Conservation (phyloP, 2,113 vertebrate genomes). For the Burhinus oedicnemus region DNA sequence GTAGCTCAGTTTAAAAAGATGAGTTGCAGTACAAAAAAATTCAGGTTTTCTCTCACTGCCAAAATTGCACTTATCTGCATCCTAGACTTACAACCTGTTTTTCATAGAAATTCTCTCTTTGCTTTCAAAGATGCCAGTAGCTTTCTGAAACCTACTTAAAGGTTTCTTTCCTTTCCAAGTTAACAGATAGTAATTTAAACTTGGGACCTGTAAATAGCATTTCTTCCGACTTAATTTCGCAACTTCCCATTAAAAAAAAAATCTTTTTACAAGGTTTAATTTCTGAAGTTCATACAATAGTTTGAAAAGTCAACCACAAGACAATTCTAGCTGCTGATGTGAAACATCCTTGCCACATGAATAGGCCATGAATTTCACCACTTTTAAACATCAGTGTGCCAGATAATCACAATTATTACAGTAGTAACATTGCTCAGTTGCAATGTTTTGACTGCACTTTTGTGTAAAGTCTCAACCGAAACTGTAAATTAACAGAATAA, state of each 20-base stretch:
- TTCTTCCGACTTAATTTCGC: neutral
- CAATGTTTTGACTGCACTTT: neutral
- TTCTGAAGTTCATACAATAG: neutral
- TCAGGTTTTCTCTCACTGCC: neutral
- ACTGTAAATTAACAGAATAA: neutral
- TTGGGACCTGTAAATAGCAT: neutral
- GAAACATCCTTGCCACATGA: neutral
- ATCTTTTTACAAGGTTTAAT: neutral
- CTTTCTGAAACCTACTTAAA: neutral
- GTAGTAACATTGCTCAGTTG: neutral
- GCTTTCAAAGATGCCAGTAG: neutral
- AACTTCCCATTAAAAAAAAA: neutral
- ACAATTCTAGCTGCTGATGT: neutral
- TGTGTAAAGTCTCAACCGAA: neutral
- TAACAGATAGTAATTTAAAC: neutral
- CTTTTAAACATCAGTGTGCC: neutral
- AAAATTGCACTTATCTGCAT: neutral
- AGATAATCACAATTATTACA: neutral
- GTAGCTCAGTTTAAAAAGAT: neutral
- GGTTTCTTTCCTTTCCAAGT: neutral
- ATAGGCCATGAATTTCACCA: neutral
- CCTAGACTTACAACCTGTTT: neutral
- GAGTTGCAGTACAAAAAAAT: neutral
- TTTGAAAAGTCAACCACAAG: neutral
- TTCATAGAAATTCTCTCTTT: neutral